Conservation (phyloP, 2,888 invertebrate genomes). For the Altica lythri region DNA sequence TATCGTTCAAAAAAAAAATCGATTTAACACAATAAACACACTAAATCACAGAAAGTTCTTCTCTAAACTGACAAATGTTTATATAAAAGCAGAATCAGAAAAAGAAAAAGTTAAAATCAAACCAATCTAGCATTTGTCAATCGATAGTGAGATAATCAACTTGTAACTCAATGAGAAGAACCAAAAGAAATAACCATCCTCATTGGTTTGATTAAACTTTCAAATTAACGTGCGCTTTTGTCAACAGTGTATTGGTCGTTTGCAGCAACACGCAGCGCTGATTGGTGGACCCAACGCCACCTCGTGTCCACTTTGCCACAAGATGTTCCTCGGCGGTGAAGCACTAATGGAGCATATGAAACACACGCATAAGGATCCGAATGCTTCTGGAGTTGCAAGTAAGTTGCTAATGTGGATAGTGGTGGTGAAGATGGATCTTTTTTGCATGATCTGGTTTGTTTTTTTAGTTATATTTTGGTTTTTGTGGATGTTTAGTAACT, state of each 20-base stretch:
- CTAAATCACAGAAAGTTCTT: too few species aligned
- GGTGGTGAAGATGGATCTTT: too few species aligned
- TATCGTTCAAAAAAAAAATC: constrained; percentile 23
- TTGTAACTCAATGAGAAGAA: too few species aligned
- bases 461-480: constrained; percentile 8
- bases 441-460: too few species aligned
- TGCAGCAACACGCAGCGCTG: constrained; percentile 94
- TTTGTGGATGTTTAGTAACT: too few species aligned
- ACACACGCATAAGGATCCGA: constrained; percentile 91
- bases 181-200: too few species aligned
- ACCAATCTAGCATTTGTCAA: too few species aligned
- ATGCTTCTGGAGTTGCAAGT: constrained; percentile 87
- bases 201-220: constrained; percentile 52
- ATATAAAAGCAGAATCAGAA: not conserved
- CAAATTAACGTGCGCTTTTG: constrained; percentile 53
- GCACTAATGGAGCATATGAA: constrained; percentile 96
- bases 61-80: constrained; percentile 15
- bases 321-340: constrained; percentile 91
- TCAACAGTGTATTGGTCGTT: constrained; percentile 92
- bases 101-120: constrained; percentile 41
- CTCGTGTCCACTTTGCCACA: constrained; percentile 92
- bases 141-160: too few species aligned
- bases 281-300: constrained; percentile 91
- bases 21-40: not conserved
- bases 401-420: constrained; percentile 61